These are phyloP conservation scores for Chrysotoxum bicinctum DNA, from an alignment of 2,888 invertebrate genomes.

Conservation along the genomic window DNA sequence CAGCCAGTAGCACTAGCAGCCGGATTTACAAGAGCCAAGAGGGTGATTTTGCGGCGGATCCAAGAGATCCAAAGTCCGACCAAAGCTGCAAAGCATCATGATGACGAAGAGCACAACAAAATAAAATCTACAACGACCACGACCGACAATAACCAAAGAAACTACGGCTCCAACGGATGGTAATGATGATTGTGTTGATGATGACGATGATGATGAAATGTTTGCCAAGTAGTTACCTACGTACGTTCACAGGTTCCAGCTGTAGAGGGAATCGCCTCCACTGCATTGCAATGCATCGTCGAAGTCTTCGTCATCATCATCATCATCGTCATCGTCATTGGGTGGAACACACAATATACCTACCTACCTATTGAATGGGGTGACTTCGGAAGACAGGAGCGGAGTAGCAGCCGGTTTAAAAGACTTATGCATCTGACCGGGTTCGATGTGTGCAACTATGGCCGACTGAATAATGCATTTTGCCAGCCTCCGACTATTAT, in stretches of 20 bases:
- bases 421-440: constrained; percentile 54
- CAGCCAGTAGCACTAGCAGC: background rate
- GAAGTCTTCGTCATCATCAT: constrained; percentile 50
- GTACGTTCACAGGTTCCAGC: constrained; percentile 13
- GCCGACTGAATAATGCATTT: constrained; percentile 48
- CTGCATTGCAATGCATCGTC: constrained; percentile 55
- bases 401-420: background rate
- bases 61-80: constrained; percentile 66
- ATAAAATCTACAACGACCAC: constrained; percentile 9
- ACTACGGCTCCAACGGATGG: constrained; percentile 40
- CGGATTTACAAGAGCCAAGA: background rate
- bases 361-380: background rate
- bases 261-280: constrained; percentile 54
- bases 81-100: constrained; percentile 34
- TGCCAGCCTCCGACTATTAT: background rate
- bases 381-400: background rate
- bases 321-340: constrained; percentile 52
- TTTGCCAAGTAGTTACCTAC: constrained; percentile 65
- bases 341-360: constrained; percentile 38
- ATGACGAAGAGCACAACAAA: constrained; percentile 50
- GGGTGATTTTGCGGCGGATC: constrained; percentile 19
- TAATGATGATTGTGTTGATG: constrained; percentile 14
- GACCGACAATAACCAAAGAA: constrained; percentile 31
- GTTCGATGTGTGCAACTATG: constrained; percentile 62
- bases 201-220: constrained; percentile 65